phyloP scores from a whole-genome alignment of 2,113 vertebrate genomes.

The Circaetus gallicus region DNA sequence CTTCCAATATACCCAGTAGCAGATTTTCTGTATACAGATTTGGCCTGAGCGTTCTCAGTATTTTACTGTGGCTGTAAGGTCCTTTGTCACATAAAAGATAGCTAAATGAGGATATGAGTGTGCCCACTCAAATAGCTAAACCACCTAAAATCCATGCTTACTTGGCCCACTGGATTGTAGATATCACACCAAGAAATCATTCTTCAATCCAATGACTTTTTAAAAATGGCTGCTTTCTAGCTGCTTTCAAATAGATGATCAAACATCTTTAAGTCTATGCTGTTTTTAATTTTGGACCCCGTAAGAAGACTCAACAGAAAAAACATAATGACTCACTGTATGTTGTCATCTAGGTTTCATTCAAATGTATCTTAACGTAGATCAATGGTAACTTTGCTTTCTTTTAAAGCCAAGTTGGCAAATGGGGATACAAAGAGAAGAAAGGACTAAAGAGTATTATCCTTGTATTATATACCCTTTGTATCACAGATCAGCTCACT shows the following conservation, averaged over 20 bases:
- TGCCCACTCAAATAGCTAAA: not conserved
- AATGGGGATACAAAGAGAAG: not conserved
- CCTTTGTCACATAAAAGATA: not conserved
- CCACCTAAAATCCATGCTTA: not conserved
- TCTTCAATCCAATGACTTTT: not conserved
- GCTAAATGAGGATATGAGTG: not conserved
- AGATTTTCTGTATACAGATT: not conserved
- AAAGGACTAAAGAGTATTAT: not conserved
- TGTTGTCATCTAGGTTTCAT: not conserved
- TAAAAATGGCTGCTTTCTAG: not conserved
- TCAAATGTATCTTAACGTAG: not conserved
- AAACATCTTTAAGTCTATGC: not conserved
- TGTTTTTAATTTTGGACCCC: conserved; percentile 8
- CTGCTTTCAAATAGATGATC: conserved; percentile 16
- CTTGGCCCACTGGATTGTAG: conserved; percentile 7
- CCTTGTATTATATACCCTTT: not conserved
- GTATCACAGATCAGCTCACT: not conserved
- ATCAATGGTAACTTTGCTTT: conserved; percentile 33
- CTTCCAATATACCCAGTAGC: not conserved
- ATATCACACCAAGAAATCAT: not conserved
- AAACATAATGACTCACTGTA: not conserved
- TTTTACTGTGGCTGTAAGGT: not conserved
- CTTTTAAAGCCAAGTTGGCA: conserved; percentile 39
- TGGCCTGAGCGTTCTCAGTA: not conserved
- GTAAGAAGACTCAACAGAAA: not conserved